phyloP scores from a whole-genome alignment of 2,888 invertebrate species.

The Ichneumoninae sp. region DNA sequence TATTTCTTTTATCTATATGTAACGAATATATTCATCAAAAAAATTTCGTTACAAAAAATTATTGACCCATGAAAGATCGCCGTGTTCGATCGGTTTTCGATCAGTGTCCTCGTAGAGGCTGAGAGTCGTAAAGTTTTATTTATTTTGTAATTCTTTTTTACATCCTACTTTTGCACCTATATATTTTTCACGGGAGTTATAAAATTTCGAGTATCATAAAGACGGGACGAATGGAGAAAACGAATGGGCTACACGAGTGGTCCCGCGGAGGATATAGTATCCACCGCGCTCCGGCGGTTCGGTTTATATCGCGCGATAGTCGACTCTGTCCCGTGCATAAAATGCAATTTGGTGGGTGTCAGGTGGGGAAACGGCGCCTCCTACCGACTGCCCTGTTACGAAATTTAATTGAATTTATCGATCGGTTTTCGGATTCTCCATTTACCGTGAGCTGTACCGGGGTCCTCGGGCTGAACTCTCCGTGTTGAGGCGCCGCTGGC shows the following conservation, averaged over 20 bases:
- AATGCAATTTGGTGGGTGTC: constrained; percentile 79
- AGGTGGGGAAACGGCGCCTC: constrained; percentile 63
- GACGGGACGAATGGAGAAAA: constrained; percentile 44
- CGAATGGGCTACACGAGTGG: constrained; percentile 31
- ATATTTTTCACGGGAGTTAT: constrained; percentile 17
- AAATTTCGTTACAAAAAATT: too few species aligned
- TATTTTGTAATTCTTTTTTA: background rate
- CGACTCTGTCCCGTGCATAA: constrained; percentile 71
- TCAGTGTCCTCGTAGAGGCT: too few species aligned
- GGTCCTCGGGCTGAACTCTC: constrained; percentile 27
- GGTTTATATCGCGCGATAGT: constrained; percentile 60
- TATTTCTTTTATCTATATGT: background rate
- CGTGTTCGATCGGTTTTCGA: too few species aligned
- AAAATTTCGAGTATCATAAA: constrained; percentile 45
- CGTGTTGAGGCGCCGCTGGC: constrained; percentile 8
- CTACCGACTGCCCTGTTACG: constrained; percentile 74
- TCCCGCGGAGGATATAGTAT: constrained; percentile 22
- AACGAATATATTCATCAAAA: too few species aligned
- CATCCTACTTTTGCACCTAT: background rate
- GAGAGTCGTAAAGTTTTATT: background rate
- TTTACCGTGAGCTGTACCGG: constrained; percentile 54
- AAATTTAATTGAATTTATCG: constrained; percentile 84
- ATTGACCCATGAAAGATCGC: too few species aligned
- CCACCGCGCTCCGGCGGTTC: constrained; percentile 32
- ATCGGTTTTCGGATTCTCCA: constrained; percentile 79